Base-by-base conservation (phyloP, 2,113 vertebrate species). In the Pantherophis guttatus region DNA sequence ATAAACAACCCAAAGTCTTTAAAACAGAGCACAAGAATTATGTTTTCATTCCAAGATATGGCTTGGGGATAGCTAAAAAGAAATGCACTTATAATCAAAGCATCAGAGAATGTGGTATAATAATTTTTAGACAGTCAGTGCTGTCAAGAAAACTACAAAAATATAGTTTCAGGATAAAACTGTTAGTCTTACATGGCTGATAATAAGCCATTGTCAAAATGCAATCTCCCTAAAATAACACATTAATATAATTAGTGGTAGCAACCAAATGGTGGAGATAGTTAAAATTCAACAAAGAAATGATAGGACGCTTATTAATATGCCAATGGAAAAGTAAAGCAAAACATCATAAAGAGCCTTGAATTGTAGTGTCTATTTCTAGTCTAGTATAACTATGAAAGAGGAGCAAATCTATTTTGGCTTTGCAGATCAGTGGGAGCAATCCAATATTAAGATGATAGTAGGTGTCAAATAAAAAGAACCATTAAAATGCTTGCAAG, bases 151-250 rank as follows among this genome's bases (percentile, higher is more conserved):
- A 62, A 88, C 54, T 70, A 57, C 75, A 88, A 29, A 93, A 33
- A 94, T n/a, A 86, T 0, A 70, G 59, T 59, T 94, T 86, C 23
- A 93, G 91, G 90, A 52, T 9, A 23, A 52, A 92, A 94, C 29
- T 94, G 93, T 65, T 65, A 88, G 53, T 62, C 62, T 92, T 90
- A 94, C 53, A 39, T 86, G 26, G 26, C 26, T 19, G 85, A 17
- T 70, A 19, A 92, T 52, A 89, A 92, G 91, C 62, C 26, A 88
- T 91, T 96, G 94, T 50, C 89, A 81, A 87, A 57, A 52, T 93
- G 57, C 90, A 90, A 48, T 94, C 88, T 58, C 11, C 95, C 93
- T n/a, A 86, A 93, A 93, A 91, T 88, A 62, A 48, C 21, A 93
- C 91, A 62, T 94, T 86, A 93, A 17, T n/a, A 53, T 91, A 92